phyloP scores from a whole-genome alignment of 2,113 vertebrate species.

The Pluvialis apricaria region DNA sequence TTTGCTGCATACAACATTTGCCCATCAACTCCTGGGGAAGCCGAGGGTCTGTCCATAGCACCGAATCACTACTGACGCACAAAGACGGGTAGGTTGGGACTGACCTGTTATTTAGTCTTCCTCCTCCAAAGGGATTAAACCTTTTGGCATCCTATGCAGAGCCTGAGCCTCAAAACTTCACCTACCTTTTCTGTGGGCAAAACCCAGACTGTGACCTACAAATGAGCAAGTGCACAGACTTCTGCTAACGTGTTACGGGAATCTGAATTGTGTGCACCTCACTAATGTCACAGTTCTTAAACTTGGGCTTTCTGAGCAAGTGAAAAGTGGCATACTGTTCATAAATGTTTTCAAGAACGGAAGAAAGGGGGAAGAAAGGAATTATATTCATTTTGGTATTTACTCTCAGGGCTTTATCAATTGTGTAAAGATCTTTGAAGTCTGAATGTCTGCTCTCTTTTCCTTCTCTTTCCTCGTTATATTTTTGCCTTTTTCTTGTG shows the following conservation, averaged over 20 bases:
- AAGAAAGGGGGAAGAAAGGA: background rate
- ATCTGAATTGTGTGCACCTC: background rate
- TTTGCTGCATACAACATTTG: background rate
- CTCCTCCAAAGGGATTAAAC: background rate
- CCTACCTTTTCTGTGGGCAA: background rate
- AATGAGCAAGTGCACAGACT: background rate
- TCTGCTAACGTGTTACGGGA: background rate
- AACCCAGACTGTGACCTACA: background rate
- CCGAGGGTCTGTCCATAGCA: fast-evolving
- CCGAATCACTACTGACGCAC: background rate
- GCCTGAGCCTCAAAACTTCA: background rate
- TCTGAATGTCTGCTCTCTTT: background rate
- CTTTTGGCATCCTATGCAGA: background rate
- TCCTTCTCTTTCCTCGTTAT: background rate
- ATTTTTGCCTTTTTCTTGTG: background rate
- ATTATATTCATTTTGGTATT: background rate
- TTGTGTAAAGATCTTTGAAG: background rate
- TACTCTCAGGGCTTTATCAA: background rate
- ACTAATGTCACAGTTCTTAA: background rate
- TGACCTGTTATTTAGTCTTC: background rate
- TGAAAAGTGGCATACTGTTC: background rate
- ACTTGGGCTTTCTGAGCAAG: background rate
- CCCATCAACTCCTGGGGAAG: fast-evolving
- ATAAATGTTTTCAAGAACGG: background rate
- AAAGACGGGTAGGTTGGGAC: background rate